Evolutionary conservation across 2,113 vertebrate genomes (phyloP).

Genomic region (Martes martes): DNA sequence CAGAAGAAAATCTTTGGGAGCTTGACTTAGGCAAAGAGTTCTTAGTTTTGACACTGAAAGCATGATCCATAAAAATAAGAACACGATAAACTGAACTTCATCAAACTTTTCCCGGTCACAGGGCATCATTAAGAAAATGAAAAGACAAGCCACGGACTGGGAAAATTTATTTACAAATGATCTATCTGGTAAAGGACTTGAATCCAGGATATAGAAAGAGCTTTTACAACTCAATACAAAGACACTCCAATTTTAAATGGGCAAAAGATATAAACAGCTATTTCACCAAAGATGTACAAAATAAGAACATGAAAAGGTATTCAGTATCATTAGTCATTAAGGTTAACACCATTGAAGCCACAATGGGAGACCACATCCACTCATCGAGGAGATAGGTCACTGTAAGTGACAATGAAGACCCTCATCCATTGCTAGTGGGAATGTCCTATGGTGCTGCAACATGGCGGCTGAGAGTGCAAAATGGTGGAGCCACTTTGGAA

Average conservation of each 20-base stretch:
- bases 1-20: too few species aligned
- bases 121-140: background rate
- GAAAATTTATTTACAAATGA: background rate
- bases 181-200: background rate
- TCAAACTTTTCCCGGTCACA: background rate
- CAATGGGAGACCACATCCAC: rapidly evolving
- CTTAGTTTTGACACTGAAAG: background rate
- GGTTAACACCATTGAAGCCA: background rate
- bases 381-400: too few species aligned
- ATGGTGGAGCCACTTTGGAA: background rate
- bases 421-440: rapidly evolving
- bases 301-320: background rate
- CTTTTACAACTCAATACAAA: background rate
- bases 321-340: rapidly evolving
- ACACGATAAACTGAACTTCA: background rate
- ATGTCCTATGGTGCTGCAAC: rapidly evolving
- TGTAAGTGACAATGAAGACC: rapidly evolving
- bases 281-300: background rate
- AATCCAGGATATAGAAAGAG: background rate
- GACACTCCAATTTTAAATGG: background rate
- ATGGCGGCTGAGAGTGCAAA: background rate
- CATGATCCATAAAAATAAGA: background rate
- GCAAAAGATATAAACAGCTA: background rate
- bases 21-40: background rate
- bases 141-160: background rate